Evolutionary conservation across 2,113 vertebrate genomes (phyloP).

Genomic region (Myrmophylax atrothorax): DNA sequence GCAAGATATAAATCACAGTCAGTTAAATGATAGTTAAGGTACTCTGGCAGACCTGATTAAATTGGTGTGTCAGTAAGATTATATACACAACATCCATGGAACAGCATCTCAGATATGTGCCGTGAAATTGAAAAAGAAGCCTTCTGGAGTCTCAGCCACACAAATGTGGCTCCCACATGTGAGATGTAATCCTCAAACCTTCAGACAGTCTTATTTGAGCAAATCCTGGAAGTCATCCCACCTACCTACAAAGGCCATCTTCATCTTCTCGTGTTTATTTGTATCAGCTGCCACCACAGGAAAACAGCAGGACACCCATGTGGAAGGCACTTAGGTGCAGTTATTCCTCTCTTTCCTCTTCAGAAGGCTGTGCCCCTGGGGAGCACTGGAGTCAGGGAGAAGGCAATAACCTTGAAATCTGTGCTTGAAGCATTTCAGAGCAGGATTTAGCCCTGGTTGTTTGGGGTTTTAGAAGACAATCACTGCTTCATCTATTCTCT

Average conservation of each 20-base stretch:
- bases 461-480: neutral
- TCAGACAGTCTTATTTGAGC: neutral
- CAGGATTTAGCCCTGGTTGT: neutral
- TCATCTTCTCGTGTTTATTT: neutral
- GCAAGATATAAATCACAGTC: conserved; percentile 65
- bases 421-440: neutral
- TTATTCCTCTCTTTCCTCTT: neutral
- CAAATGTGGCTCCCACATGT: rapidly evolving
- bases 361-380: neutral
- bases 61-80: conserved; percentile 48
- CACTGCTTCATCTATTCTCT: neutral
- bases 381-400: neutral
- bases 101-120: neutral
- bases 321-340: neutral
- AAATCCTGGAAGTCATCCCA: neutral
- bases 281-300: neutral
- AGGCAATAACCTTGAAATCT: neutral
- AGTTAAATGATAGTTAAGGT: conserved; percentile 70
- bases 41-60: conserved; percentile 62
- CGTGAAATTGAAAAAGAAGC: neutral
- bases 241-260: neutral
- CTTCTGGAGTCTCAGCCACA: neutral
- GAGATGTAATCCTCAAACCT: neutral
- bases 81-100: neutral
- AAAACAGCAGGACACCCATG: neutral